These are phyloP conservation scores for Conopomorpha cramerella DNA, from an alignment of 1,140 invertebrate genomes.

Conservation along the genomic window DNA sequence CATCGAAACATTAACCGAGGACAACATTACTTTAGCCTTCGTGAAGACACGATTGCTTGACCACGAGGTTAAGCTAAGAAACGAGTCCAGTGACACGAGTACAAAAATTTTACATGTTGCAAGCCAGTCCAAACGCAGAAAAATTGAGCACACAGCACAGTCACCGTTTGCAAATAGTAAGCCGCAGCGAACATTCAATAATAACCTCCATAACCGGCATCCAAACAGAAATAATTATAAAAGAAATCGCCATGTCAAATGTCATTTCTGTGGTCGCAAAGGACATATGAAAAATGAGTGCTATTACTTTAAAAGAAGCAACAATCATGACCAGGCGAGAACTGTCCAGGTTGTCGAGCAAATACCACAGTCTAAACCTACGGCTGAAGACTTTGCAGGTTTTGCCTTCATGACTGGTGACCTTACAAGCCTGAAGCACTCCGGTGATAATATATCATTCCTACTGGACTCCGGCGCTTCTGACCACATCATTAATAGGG, in stretches of 20 bases:
- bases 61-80: no score
- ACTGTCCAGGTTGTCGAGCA: constrained; percentile 6
- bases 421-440: constrained; percentile 5
- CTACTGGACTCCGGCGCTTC: constrained; percentile 30
- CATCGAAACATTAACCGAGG: constrained; percentile 23
- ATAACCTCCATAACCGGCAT: constrained; percentile 2
- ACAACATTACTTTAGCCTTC: constrained; percentile 19
- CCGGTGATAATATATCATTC: no score
- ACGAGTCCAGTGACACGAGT: constrained; percentile 17
- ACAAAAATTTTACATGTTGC: constrained; percentile 14
- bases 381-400: constrained; percentile 1
- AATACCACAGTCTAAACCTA: background rate
- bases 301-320: constrained; percentile 12
- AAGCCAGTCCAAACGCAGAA: background rate
- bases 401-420: constrained; percentile 13
- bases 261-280: constrained; percentile 18
- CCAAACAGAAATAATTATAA: constrained; percentile 5
- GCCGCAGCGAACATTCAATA: background rate
- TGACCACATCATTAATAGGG: constrained; percentile 22
- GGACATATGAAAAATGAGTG: constrained; percentile 18
- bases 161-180: no score
- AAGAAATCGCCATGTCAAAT: constrained; percentile 11
- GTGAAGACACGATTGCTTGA: constrained; percentile 23
- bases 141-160: no score
- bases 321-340: constrained; percentile 4